Base-by-base conservation (phyloP, 2,888 invertebrate species). In the Girardia tigrina region DNA sequence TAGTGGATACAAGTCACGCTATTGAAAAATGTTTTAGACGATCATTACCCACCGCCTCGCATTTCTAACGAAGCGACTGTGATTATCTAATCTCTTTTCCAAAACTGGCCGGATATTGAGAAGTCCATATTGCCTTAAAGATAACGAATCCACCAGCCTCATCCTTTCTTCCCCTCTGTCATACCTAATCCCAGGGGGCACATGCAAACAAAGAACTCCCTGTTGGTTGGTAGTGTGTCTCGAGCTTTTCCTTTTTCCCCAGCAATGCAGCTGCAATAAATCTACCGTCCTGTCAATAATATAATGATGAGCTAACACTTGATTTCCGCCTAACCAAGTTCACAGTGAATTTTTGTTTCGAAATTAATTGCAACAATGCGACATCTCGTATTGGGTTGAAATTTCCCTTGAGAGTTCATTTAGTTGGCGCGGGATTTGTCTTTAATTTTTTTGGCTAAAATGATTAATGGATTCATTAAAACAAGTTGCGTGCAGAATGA, bases 1-100 rank as follows among this genome's bases (percentile, higher is more conserved):
- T 56, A 56, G 56, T 56, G 56, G 56, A 56, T 56, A 56, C 56
- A 56, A 56, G 56, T 56, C 56, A 56, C 56, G 56, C 56, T 56
- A 56, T 56, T 56, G 56, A 56, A 56, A 56, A 56, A 56, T 56
- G 56, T 56, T 56, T 56, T 56, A 56, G 56, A 56, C n/a, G 56
- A 56, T 56, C 56, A 56, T 56, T 56, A n/a, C 56, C 56, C 56
- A 56, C 23, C 56, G 23, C 56, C 56, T 23, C 23, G 23, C 23
- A 6, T 56, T 23, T 56, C 56, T 56, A 56, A 56, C 56, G 56
- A 56, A 56, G 56, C n/a, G 56, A 56, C 56, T 56, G 56, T 56
- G 56, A 56, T 56, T 56, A 56, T 56, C 56, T 56, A 56, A 56
- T 56, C 56, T 56, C 56, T 56, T 56, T 56, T 56, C 56, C 56